Conservation (phyloP, 2,113 vertebrate genomes). For the Chrysochloris asiatica region DNA sequence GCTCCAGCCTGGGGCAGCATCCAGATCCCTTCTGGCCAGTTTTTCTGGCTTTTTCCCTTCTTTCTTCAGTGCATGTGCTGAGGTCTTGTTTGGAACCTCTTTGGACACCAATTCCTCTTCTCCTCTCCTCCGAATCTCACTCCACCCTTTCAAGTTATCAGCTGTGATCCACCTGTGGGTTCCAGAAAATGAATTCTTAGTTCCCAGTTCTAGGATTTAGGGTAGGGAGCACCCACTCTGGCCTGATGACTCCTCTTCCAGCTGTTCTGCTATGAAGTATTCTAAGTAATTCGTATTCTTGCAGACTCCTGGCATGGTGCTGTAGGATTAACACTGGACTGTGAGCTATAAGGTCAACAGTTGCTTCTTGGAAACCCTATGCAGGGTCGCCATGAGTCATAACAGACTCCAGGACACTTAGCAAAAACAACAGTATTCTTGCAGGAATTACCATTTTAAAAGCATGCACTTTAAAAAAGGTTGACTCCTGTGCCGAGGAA, state of each 20-base stretch:
- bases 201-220: neutral
- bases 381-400: too few relatives aligned
- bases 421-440: too few relatives aligned
- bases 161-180: neutral
- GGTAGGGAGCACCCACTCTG: neutral
- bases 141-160: neutral
- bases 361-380: too few relatives aligned
- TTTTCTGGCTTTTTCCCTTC: neutral
- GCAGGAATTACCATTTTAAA: constrained; percentile 18
- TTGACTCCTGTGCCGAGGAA: too few relatives aligned
- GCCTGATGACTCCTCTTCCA: neutral
- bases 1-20: neutral
- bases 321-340: too few relatives aligned
- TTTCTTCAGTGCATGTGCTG: neutral
- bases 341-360: too few relatives aligned
- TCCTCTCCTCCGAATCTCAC: neutral
- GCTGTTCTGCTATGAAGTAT: neutral
- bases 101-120: neutral
- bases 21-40: neutral
- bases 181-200: neutral
- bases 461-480: neutral
- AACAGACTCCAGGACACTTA: too few relatives aligned
- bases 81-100: neutral
- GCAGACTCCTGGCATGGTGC: too few relatives aligned
- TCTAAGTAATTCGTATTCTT: constrained; percentile 23